Base-by-base conservation (phyloP, 2,797 vertebrate species). In the Austrolebias charrua region DNA sequence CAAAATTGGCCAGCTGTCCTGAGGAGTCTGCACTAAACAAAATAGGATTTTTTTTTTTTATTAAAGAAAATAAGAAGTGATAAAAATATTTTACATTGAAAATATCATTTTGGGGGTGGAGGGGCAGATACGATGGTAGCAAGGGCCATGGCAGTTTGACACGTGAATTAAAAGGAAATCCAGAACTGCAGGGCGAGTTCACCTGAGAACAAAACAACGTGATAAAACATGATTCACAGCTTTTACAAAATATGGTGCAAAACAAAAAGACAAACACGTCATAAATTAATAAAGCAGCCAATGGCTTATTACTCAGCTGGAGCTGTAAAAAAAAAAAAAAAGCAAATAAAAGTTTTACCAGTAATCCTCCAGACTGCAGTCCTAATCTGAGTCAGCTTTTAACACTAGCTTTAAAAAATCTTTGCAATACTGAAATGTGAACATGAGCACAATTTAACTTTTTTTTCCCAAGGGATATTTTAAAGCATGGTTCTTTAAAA, bases 171-270 rank as follows among this genome's bases (percentile, higher is more conserved):
- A n/a, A 81, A 79, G 68, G 63, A 45, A 73, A 79, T 19, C 50
- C 53, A 74, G 13, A 66, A 56, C 4, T 62, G 29, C 63, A 59
- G 15, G 9, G 55, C 42, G 48, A 51, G 59, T 56, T 72, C 72
- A 83, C 86, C 87, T 90, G 88, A 89, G 82, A 84, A 85, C 53
- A 64, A 76, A 86, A 81, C n/a, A n/a, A 54, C 15, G 35, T 79
- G 64, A 71, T 58, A 29, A 63, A 58, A 55, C 19, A 57, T 54
- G 44, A 64, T 51, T 12, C 55, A 64, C 46, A 50, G 66, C 45
- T 42, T 24, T 42, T 42, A 42, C 15, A 14, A 18, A 57, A 29
- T 55, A 29, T 63, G 18, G 65, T 51, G 3, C 56, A 65, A 75
- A n/a, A 53, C 11, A 13, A 43, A 45, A 44, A 28, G 35, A 46